phyloP scores from a whole-genome alignment of 2,888 invertebrate genomes.

The Diarsia mendica region DNA sequence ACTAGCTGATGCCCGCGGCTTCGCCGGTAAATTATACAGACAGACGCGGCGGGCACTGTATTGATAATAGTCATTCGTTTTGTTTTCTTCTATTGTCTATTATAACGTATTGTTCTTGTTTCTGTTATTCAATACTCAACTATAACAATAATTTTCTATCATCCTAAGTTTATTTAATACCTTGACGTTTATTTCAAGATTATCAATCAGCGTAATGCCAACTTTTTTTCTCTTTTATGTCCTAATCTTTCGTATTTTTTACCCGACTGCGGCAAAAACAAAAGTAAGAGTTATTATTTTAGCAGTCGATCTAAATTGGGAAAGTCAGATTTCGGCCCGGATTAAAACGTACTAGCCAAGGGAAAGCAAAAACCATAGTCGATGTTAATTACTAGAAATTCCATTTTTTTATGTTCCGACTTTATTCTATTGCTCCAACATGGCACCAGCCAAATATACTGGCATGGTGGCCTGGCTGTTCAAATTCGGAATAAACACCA shows the following conservation, averaged over 20 bases:
- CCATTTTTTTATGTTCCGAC: not conserved
- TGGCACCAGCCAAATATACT: not conserved
- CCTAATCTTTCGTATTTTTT: not conserved
- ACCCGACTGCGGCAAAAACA: not conserved
- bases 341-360: not conserved
- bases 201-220: not conserved
- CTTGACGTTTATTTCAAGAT: not conserved
- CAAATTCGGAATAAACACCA: not conserved
- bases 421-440: not conserved
- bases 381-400: not conserved
- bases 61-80: conserved; percentile 27
- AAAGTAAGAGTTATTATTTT: not conserved
- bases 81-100: conserved; percentile 42
- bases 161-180: not conserved
- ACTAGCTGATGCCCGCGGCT: not conserved
- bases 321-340: not conserved
- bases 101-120: conserved; percentile 23
- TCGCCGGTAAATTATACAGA: no score
- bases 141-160: not conserved
- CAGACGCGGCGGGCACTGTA: conserved; percentile 1
- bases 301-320: not conserved
- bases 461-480: not conserved
- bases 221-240: not conserved
- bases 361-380: not conserved
- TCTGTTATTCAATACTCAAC: conserved; percentile 10